Conservation (phyloP, 92 coral and sea anemone species). For the Umimayanthus kanabou region DNA sequence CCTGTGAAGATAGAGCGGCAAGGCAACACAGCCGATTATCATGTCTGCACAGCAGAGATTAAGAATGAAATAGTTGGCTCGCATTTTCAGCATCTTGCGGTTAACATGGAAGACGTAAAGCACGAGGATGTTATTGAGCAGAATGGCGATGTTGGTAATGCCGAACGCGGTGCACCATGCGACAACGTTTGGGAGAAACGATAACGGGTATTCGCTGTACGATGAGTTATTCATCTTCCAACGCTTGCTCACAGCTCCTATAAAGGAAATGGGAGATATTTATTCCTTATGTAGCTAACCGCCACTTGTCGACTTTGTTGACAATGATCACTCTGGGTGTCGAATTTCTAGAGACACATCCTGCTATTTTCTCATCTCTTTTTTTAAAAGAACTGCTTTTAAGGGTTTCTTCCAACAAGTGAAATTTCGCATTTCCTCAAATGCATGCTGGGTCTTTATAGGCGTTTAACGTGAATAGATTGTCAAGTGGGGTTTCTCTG, state of each 20-base stretch:
- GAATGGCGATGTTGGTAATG: constrained; percentile 26
- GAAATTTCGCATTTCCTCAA: not conserved
- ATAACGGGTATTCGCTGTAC: not conserved
- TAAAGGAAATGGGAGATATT: not conserved
- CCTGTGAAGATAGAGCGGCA: constrained; percentile 29
- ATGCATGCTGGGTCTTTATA: too few species aligned
- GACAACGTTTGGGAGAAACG: not conserved
- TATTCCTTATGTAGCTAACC: not conserved
- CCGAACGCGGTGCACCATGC: constrained; percentile 38
- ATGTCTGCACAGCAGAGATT: constrained; percentile 34
- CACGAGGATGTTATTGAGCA: constrained; percentile 2
- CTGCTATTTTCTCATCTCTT: not conserved
- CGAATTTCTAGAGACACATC: not conserved
- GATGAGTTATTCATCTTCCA: constrained; percentile 31
- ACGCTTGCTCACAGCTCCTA: not conserved
- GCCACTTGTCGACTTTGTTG: not conserved
- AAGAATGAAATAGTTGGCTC: constrained; percentile 34
- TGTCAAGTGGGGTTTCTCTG: too few species aligned
- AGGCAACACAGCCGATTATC: constrained; percentile 34
- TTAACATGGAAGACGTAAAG: constrained; percentile 15
- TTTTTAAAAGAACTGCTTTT: too few species aligned
- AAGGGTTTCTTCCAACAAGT: not conserved
- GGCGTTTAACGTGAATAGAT: too few species aligned
- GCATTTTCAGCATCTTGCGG: constrained; percentile 30
- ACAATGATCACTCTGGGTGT: not conserved